These are phyloP conservation scores for Catagonus wagneri DNA, from an alignment of 2,113 vertebrate genomes.

Conservation along the genomic window DNA sequence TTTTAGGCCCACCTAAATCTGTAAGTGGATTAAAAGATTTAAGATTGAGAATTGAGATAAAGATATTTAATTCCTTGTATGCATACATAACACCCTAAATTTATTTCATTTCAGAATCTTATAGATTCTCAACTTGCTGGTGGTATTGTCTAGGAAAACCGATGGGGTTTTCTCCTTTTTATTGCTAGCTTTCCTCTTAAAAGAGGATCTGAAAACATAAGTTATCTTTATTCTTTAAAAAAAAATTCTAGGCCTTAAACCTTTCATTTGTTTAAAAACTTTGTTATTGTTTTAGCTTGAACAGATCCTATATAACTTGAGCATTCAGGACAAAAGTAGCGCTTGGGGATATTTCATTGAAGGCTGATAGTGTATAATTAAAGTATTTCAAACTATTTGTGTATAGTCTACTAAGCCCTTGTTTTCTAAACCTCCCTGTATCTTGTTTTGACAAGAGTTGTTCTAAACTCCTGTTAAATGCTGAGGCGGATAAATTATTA, in stretches of 20 bases:
- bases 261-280: slow-evolving; percentile 7
- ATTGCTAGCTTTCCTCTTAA: neutral
- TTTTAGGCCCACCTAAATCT: slow-evolving; percentile 39
- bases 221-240: neutral
- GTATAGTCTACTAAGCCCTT: neutral
- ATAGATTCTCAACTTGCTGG: slow-evolving; percentile 22
- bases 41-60: neutral
- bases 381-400: neutral
- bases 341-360: neutral
- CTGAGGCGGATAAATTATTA: slow-evolving; percentile 3
- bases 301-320: neutral
- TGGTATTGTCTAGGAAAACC: slow-evolving; percentile 15
- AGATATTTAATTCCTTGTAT: neutral
- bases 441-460: slow-evolving; percentile 48
- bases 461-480: slow-evolving; percentile 26
- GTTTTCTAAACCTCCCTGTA: neutral
- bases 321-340: neutral
- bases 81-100: neutral
- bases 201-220: slow-evolving; percentile 10
- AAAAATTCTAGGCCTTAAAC: neutral
- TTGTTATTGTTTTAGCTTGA: neutral
- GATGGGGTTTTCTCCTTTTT: neutral
- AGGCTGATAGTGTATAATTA: neutral
- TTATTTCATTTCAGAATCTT: slow-evolving; percentile 28
- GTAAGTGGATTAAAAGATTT: slow-evolving; percentile 7